Conservation (phyloP, 2,113 vertebrate species). For the Macaca fascicularis region T2T-MFA8v1.1 NC_088381.1:157636001-157636500, state of each 20-base stretch:
- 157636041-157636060: conserved; percentile 21
- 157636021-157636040: not conserved
- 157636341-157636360: not conserved
- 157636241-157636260: conserved; percentile 38
- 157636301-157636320: not conserved
- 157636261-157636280: conserved; percentile 51
- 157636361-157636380: not conserved
- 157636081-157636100: conserved; percentile 2
- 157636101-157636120: conserved; percentile 47
- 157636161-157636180: conserved; percentile 68
- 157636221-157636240: conserved; percentile 58
- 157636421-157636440: conserved; percentile 62
- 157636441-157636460: conserved; percentile 39
- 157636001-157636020: not conserved
- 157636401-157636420: conserved; percentile 69
- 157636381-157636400: conserved; percentile 60
- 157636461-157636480: conserved; percentile 4
- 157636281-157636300: conserved; percentile 68
- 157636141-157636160: conserved; percentile 27
- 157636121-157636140: conserved; percentile 34
- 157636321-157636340: not conserved
- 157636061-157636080: conserved; percentile 1
- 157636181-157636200: conserved; percentile 60
- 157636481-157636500: conserved; percentile 58
- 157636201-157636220: conserved; percentile 55